phyloP scores from a whole-genome alignment of 92 coral and sea anemone species.

The Zoanthus sansibaricus region DNA sequence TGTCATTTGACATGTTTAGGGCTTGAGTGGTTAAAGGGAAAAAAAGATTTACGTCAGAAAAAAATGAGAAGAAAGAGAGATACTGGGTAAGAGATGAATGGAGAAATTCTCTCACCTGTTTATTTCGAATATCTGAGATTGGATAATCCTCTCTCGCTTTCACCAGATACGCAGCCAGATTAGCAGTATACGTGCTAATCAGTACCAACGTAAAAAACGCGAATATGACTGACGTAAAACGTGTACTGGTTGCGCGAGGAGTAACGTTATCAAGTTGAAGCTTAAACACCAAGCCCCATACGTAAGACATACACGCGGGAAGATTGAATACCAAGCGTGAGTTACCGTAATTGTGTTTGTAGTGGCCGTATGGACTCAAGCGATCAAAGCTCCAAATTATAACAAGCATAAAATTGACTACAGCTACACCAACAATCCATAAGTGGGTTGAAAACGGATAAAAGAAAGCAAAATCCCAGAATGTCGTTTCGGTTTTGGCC shows the following conservation, averaged over 20 bases:
- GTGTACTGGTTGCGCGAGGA: constrained; percentile 73
- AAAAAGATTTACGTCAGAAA: no score
- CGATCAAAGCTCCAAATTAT: constrained; percentile 70
- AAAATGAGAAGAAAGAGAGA: no score
- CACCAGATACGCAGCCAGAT: constrained; percentile 76
- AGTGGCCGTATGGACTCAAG: constrained; percentile 65
- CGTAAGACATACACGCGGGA: constrained; percentile 76
- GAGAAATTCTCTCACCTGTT: constrained; percentile 59
- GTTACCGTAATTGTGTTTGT: constrained; percentile 25
- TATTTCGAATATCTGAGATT: constrained; percentile 65
- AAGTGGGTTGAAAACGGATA: constrained; percentile 63
- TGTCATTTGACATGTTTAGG: no score
- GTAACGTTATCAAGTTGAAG: constrained; percentile 73
- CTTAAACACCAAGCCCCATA: constrained; percentile 76
- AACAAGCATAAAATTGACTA: constrained; percentile 49
- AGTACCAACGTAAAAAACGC: constrained; percentile 70
- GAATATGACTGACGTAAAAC: constrained; percentile 72
- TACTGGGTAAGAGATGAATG: not conserved
- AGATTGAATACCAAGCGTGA: constrained; percentile 40
- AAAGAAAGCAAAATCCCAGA: constrained; percentile 65
- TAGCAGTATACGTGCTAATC: constrained; percentile 73
- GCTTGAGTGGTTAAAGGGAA: no score
- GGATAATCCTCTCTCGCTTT: constrained; percentile 51
- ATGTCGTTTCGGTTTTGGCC: constrained; percentile 13
- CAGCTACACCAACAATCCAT: constrained; percentile 65